Evolutionary conservation across 2,888 invertebrate genomes (phyloP), one percentile per base, ranked within the genome.

Genomic region (Pyrochroa serraticornis): DNA sequence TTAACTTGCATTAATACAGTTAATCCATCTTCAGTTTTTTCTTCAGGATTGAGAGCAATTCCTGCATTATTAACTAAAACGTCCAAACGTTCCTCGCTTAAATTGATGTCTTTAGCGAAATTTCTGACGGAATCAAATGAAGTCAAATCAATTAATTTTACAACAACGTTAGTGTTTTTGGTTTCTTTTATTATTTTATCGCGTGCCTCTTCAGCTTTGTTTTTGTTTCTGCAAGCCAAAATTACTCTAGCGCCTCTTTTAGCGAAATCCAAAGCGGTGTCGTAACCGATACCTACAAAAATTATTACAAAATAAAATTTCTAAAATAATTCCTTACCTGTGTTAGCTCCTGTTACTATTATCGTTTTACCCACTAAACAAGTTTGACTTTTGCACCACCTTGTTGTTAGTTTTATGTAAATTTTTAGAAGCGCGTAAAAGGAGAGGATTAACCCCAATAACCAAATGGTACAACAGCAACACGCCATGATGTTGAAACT

Each of bases 1-100:
- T 91, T 91, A 30, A 87, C 83, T 65, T 88, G 89, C 82, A 89
- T 84, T 42, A 84, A 85, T n/a, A 81, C 76, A 35, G 89, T 84
- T 37, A 90, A 80, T 0, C 88, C 89, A 63, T 90, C 88, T 55
- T 82, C 81, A 0, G 88, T 87, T 54, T 77, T 75, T 48, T 79
- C 79, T 49, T 82, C 77, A 0, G 79, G 77, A 9, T 81, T 74
- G 0, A 81, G 82, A 6, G 79, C 82, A 0, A 83, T 81, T 0
- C 87, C 87, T 0, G 88, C 88, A 68, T 88, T 88, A 73, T 88
- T 87, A 12, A 88, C 81, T 39, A 89, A 76, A 7, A 88, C 83
- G 66, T 89, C 85, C 55, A 89, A 69, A 68, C 83, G 82, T 0
- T 80, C 77, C 72, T 86, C 85, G 0, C 77, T 73, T 10, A 75